phyloP scores from a whole-genome alignment of 2,113 vertebrate genomes.

The Sylvietta virens region DNA sequence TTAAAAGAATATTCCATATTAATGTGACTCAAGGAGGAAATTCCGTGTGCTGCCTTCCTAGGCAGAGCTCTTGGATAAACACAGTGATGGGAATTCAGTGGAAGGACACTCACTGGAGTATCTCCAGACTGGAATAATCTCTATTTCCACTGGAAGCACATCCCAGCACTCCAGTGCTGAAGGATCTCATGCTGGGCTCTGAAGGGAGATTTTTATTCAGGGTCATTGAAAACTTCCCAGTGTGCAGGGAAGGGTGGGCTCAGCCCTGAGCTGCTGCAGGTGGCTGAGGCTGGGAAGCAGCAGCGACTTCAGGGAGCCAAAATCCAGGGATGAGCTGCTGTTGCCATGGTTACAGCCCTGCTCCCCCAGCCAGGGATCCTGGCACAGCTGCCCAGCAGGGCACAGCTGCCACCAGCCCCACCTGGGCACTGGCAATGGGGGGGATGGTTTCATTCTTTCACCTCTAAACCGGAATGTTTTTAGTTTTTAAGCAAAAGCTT shows the following conservation, averaged over 20 bases:
- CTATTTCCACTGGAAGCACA: neutral
- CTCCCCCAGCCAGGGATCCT: neutral
- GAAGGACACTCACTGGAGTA: neutral
- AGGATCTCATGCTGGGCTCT: neutral
- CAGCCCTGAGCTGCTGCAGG: neutral
- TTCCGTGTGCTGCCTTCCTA: neutral
- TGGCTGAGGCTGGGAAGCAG: neutral
- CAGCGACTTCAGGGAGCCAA: neutral
- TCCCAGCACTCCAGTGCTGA: fast-evolving
- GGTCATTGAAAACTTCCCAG: neutral
- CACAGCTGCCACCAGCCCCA: neutral
- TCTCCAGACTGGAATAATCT: neutral
- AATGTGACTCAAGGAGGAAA: neutral
- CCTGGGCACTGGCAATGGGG: neutral
- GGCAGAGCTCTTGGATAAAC: neutral
- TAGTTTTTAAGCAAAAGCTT: neutral
- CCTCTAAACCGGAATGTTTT: neutral
- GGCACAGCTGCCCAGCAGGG: neutral
- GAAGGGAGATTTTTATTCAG: neutral
- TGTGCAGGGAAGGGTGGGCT: neutral
- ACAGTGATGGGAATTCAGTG: neutral
- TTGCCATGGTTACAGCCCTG: neutral
- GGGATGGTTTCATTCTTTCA: neutral
- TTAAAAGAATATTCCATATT: neutral
- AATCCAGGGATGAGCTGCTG: neutral